phyloP scores from a whole-genome alignment of 2,888 invertebrate genomes.

The Crioceris asparagi region DNA sequence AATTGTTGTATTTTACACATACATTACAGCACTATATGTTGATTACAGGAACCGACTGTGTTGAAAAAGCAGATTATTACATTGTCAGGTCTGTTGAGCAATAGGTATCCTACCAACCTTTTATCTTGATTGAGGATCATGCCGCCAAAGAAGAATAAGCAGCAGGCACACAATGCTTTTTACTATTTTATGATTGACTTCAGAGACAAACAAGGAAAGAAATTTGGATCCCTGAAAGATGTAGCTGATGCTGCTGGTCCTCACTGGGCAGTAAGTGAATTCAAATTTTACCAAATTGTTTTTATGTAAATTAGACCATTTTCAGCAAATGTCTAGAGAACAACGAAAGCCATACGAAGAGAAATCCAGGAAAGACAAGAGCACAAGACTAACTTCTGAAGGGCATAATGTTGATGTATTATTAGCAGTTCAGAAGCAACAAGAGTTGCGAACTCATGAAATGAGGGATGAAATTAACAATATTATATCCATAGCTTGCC shows the following conservation, averaged over 20 bases:
- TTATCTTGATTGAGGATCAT: constrained; percentile 12
- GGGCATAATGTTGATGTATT: constrained; percentile 21
- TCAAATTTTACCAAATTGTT: background rate
- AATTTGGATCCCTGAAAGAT: constrained; percentile 15
- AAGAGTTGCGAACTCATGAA: constrained; percentile 14
- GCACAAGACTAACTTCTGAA: constrained; percentile 18
- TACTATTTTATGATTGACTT: constrained; percentile 22
- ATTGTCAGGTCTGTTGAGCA: too few species aligned
- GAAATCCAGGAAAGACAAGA: constrained; percentile 13
- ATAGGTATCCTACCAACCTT: too few species aligned
- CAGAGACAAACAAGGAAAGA: constrained; percentile 14
- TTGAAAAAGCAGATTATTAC: too few species aligned
- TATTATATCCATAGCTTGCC: constrained; percentile 12
- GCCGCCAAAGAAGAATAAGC: constrained; percentile 19
- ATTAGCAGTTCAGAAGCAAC: constrained; percentile 13
- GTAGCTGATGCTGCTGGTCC: constrained; percentile 17
- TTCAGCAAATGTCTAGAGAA: constrained; percentile 17
- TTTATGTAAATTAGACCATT: too few species aligned
- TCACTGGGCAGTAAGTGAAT: constrained; percentile 15
- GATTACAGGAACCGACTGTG: too few species aligned
- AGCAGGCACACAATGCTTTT: constrained; percentile 21
- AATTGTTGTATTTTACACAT: too few species aligned
- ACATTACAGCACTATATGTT: too few species aligned
- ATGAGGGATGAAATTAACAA: constrained; percentile 19
- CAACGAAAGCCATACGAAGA: constrained; percentile 20